Conservation (phyloP, 1,140 invertebrate species). For the Idris sp. region DNA sequence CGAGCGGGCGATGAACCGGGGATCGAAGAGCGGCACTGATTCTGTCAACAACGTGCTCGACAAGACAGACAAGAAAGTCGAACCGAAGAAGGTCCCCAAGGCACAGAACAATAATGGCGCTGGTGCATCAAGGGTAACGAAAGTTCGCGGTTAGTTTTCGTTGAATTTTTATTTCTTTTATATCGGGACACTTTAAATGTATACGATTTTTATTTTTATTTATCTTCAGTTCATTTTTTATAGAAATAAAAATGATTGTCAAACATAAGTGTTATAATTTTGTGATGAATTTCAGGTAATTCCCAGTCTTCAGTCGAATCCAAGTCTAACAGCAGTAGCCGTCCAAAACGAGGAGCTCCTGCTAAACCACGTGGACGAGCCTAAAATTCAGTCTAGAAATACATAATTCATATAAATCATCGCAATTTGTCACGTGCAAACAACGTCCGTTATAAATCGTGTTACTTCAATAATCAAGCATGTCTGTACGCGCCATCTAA, state of each 20-base stretch:
- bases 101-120: constrained; percentile 37
- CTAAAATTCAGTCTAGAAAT: constrained; percentile 7
- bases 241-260: neutral
- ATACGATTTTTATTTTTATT: neutral
- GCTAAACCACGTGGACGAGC: too few species aligned
- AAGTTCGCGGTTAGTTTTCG: constrained; percentile 43
- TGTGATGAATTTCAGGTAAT: constrained; percentile 26
- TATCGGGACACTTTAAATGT: too few species aligned
- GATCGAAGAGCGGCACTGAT: constrained; percentile 12
- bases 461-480: too few species aligned
- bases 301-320: constrained; percentile 26
- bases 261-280: too few species aligned
- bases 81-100: constrained; percentile 33
- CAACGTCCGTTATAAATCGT: too few species aligned
- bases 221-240: neutral
- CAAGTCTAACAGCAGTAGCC: constrained; percentile 39
- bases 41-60: constrained; percentile 18
- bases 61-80: constrained; percentile 24
- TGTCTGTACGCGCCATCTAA: too few species aligned
- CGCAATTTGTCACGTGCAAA: constrained; percentile 24
- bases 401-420: too few species aligned
- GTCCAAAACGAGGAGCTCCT: constrained; percentile 43
- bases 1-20: constrained; percentile 57
- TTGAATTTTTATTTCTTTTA: too few species aligned
- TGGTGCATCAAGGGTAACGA: constrained; percentile 28